Evolutionary conservation across 2,797 vertebrate genomes (phyloP).

Genomic region (Coracias cyanogaster): DNA sequence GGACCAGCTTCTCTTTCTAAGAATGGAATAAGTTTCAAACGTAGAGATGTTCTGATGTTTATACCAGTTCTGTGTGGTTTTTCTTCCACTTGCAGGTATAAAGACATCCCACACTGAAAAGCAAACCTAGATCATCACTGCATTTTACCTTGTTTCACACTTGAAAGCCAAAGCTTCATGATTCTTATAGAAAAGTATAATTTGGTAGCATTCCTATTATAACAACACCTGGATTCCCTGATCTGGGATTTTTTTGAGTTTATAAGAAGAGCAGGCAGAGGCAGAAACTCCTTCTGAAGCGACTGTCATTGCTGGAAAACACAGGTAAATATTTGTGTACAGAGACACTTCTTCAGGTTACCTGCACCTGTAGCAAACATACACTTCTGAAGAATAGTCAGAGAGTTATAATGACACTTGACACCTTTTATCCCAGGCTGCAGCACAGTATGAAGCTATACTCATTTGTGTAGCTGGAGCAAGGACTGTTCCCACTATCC

Average conservation of each 20-base stretch:
- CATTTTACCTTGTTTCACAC: background rate
- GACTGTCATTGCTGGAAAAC: background rate
- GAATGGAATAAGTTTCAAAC: background rate
- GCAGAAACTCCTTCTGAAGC: background rate
- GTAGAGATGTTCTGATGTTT: background rate
- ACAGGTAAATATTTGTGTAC: background rate
- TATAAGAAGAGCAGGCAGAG: background rate
- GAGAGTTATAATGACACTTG: background rate
- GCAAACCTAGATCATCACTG: background rate
- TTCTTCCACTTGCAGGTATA: background rate
- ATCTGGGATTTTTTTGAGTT: background rate
- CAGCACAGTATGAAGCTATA: background rate
- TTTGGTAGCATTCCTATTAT: background rate
- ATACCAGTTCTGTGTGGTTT: background rate
- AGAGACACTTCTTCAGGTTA: background rate
- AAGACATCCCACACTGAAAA: background rate
- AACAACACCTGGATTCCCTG: background rate
- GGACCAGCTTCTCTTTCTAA: background rate
- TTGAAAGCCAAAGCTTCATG: background rate
- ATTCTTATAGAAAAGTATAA: background rate
- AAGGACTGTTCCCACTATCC: background rate
- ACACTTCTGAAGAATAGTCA: background rate
- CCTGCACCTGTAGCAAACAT: background rate
- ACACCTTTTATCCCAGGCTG: background rate
- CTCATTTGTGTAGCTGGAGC: background rate